A percentile compares a stretch with the other conserved stretches of the same genome.
Evolutionary conservation across 53 echinoderm and acorn worm species (phyloP).

Genomic region (Zoroaster sp.): DNA sequence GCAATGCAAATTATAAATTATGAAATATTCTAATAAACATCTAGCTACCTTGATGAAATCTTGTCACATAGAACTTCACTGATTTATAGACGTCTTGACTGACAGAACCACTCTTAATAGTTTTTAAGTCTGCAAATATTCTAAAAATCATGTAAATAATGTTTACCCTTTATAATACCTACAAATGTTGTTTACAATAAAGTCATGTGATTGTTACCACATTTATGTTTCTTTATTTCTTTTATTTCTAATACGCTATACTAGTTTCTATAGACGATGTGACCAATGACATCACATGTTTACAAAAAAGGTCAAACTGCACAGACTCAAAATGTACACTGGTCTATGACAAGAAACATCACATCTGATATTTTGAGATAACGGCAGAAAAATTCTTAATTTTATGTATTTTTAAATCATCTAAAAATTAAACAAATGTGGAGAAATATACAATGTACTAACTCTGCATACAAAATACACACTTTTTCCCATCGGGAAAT

Average conservation of each 20-base stretch:
- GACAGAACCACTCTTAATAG: background rate
- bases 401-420: too few relatives aligned
- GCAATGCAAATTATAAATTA: background rate
- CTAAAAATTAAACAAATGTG: too few relatives aligned
- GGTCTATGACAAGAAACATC: too few relatives aligned
- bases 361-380: too few relatives aligned
- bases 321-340: too few relatives aligned
- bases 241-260: background rate
- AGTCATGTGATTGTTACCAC: conserved; percentile 10
- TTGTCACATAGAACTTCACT: background rate
- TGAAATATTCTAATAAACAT: background rate
- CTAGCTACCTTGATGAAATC: background rate
- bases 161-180: conserved; percentile 45
- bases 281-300: too few relatives aligned
- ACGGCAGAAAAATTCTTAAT: too few relatives aligned
- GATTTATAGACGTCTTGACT: background rate
- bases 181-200: conserved; percentile 41
- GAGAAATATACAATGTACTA: too few relatives aligned
- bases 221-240: background rate
- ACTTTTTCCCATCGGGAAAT: too few relatives aligned
- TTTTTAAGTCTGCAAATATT: conserved; percentile 15
- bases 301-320: too few relatives aligned
- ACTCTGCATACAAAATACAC: too few relatives aligned
- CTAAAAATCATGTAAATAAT: conserved; percentile 32
- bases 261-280: too few relatives aligned